Conservation (phyloP, 2,797 vertebrate genomes). For the Acanthopagrus latus region DNA sequence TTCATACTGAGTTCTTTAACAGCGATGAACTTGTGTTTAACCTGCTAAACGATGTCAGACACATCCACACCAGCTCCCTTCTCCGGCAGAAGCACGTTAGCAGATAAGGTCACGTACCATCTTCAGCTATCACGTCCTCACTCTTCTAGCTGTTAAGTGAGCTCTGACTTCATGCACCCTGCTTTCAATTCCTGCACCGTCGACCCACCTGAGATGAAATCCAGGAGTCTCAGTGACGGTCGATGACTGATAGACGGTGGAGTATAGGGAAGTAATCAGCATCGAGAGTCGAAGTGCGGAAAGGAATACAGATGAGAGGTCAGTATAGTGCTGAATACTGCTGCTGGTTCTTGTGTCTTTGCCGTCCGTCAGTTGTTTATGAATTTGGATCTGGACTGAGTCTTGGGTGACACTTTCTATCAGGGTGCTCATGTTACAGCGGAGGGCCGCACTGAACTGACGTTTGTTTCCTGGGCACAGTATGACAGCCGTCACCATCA, state of each 20-base stretch:
- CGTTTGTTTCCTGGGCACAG: no score
- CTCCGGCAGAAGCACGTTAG: background rate
- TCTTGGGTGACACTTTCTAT: no score
- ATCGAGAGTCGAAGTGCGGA: background rate
- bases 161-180: slow-evolving; percentile 31
- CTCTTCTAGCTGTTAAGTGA: background rate
- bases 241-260: slow-evolving; percentile 12
- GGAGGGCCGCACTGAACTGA: no score
- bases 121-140: slow-evolving; percentile 4
- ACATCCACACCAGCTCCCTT: background rate
- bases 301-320: slow-evolving; percentile 11
- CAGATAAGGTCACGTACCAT: background rate
- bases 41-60: background rate
- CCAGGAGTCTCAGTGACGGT: slow-evolving; percentile 36
- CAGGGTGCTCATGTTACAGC: no score
- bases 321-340: background rate
- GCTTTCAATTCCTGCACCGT: slow-evolving; percentile 40
- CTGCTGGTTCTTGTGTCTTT: background rate
- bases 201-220: slow-evolving; percentile 17
- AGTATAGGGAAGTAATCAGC: background rate
- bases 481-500: no score
- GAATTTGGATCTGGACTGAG: background rate
- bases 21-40: background rate
- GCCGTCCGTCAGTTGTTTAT: background rate
- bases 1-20: background rate